Evolutionary conservation across 2,113 vertebrate genomes (phyloP), one percentile per base, ranked within the genome.

Genomic region (Cyprinodon variegatus): DNA sequence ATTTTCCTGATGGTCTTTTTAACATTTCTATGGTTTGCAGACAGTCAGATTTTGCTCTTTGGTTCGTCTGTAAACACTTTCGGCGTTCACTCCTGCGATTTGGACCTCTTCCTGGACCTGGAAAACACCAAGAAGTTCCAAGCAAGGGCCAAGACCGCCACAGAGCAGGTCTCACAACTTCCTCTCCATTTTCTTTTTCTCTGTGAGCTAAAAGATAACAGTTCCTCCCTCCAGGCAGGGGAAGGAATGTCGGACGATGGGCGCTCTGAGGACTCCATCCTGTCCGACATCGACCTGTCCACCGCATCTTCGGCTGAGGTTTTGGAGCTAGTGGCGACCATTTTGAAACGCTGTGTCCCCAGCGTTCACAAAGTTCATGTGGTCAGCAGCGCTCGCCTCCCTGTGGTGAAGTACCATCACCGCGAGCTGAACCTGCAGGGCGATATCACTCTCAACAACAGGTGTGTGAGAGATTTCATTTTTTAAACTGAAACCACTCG

Each of bases 31-130:
- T 53, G 7, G 15, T 3, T 76, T 79, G 2, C 90, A 98, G 97
- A 96, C 75, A 96, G 96, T 68, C 91, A 94, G 76, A 85, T 98
- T 73, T 80, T 95, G 13, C 95, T 95, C 0, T 98, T 98, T 17
- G 97, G 97, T 59, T 98, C 97, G 4, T 97, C 97, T 0, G 89
- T 96, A 72, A 98, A 98, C 36, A 94, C 94, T 0, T 97, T 98
- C 12, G 96, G 96, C 0, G 82, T 96, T 73, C 96, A 94, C 17
- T 95, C 95, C 70, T 98, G 97, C 64, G 97, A 98, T 71, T 77
- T 98, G 3, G 97, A 98, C 90, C 94, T 98, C 65, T 95, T 96
- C 78, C 86, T 98, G 83, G 96, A 97, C 67, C 89, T 98, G 67
- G 96, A 96, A 50, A 93, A 95, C 68, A 93, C 96, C 39, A 95